Evolutionary conservation across 1,140 invertebrate species (phyloP), one percentile per base, ranked within the genome.

Genomic region (Proctacanthus coquilletti): DNA sequence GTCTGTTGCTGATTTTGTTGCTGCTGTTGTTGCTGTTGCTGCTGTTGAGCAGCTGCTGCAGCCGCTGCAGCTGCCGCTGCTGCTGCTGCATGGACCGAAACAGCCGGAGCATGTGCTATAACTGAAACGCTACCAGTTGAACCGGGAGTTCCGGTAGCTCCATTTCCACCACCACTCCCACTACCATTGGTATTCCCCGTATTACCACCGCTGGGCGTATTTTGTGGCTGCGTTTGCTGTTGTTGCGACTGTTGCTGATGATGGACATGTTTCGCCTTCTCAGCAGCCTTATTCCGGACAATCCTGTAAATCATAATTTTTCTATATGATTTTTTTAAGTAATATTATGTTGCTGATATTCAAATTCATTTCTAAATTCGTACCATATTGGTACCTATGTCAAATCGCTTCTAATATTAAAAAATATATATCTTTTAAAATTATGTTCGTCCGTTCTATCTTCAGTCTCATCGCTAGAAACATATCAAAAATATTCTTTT

Each of bases 211-310:
- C 23, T 27, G 23, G 23, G 23, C 23, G 8, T n/a, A n/a, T n/a
- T n/a, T n/a, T n/a, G n/a, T n/a, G n/a, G n/a, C n/a, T n/a, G n/a
- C n/a, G n/a, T 10, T 20, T 54, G 14, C 29, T 36, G 63, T 56
- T 68, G 70, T 45, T 69, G 68, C 52, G 69, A 64, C 45, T 75
- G 69, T 63, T 64, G 78, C 62, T 68, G 77, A 49, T 84, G 78
- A 61, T 85, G 81, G 18, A 83, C 82, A 52, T 87, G 81, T 60
- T 94, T 95, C 49, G 87, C 87, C 55, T 92, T 93, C 63, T 95
- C 89, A 4, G 88, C 89, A 9, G 89, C 89, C 56, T 94, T 94
- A 65, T 95, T 95, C 40, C 89, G 71, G 31, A 95, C 89, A 64
- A 95, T 94, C 68, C 88, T 94, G 64, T 5, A 46, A 36, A 32